These are phyloP conservation scores for Rambutsinella grinnellia DNA, from an alignment of 2,888 invertebrate species.

Conservation along the genomic window DNA sequence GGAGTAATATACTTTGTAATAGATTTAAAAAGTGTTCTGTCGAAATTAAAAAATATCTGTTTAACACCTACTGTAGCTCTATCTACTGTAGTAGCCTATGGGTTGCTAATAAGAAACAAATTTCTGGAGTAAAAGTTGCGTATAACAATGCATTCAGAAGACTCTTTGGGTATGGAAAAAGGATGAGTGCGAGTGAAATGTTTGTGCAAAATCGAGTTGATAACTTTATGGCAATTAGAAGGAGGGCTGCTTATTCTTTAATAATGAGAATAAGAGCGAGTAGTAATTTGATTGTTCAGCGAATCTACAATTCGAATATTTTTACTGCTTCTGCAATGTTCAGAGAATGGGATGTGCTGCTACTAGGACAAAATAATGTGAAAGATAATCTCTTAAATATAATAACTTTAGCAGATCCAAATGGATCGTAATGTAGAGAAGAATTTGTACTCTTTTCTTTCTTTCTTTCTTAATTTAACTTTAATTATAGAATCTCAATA, in stretches of 20 bases:
- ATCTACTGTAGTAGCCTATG: slow-evolving; percentile 16
- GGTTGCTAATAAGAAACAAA: not conserved
- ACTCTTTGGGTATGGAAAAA: not conserved
- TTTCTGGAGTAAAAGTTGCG: not conserved
- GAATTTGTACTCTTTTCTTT: too few species aligned
- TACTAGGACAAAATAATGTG: too few species aligned
- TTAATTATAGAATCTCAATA: too few species aligned
- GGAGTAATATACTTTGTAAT: not conserved
- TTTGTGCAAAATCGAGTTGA: not conserved
- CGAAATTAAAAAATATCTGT: not conserved
- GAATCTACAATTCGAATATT: not conserved
- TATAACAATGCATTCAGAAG: slow-evolving; percentile 4
- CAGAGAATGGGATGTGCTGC: not conserved
- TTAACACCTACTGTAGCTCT: slow-evolving; percentile 5
- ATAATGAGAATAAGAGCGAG: not conserved
- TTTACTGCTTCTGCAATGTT: not conserved
- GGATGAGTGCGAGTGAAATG: not conserved
- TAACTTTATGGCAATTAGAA: not conserved
- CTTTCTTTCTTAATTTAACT: too few species aligned
- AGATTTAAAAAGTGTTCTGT: not conserved
- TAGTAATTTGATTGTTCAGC: not conserved
- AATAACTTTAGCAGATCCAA: too few species aligned
- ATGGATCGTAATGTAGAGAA: too few species aligned
- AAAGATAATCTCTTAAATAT: too few species aligned
- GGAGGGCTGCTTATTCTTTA: not conserved